Evolutionary conservation across 2,888 invertebrate species (phyloP).

Genomic region (Geophilus truncorum): DNA sequence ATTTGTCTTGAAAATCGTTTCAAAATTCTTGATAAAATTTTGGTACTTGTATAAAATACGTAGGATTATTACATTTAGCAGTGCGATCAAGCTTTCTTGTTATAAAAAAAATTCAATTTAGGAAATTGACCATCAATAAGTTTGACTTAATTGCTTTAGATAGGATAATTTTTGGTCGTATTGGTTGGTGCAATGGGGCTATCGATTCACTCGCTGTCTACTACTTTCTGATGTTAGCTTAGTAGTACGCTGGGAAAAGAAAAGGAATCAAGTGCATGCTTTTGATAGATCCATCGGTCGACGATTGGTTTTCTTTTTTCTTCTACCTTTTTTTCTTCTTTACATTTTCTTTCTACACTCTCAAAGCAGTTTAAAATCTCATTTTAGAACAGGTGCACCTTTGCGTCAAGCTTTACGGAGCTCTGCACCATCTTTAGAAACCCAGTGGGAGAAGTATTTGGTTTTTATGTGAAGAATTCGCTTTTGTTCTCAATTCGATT

Average conservation of each 20-base stretch:
- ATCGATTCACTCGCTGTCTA: not conserved
- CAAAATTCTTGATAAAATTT: too few relatives aligned
- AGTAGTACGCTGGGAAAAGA: constrained; percentile 10
- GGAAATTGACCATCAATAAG: not conserved
- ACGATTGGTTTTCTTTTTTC: not conserved
- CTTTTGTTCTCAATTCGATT: constrained; percentile 27
- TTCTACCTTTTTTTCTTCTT: not conserved
- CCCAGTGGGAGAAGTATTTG: constrained; percentile 1
- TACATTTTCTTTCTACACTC: not conserved
- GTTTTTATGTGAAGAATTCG: constrained; percentile 16
- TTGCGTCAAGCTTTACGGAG: constrained; percentile 25
- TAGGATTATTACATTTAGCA: too few relatives aligned
- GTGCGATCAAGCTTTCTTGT: too few relatives aligned
- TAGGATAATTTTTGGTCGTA: not conserved
- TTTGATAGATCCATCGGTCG: constrained; percentile 3
- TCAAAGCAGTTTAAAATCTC: constrained; percentile 28
- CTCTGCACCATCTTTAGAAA: constrained; percentile 24
- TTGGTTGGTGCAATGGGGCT: not conserved
- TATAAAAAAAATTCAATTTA: not conserved
- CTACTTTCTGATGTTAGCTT: not conserved
- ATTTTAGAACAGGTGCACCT: constrained; percentile 23
- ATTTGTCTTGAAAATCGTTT: too few relatives aligned
- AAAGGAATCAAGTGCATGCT: not conserved
- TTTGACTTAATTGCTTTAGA: not conserved
- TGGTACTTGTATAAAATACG: too few relatives aligned